phyloP scores from a whole-genome alignment of 2,797 vertebrate species.

The Vipera ursinii region DNA sequence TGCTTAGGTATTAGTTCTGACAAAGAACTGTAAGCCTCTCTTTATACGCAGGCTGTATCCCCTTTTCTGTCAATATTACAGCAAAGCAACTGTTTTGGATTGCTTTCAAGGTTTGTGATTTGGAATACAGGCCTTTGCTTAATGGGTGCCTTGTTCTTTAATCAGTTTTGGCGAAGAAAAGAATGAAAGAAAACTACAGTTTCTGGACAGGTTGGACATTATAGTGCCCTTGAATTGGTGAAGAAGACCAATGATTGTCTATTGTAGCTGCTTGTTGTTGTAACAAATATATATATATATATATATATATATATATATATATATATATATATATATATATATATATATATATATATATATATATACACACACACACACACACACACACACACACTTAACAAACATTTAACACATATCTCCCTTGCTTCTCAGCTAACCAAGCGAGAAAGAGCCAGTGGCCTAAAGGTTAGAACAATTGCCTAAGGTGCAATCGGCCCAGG shows the following conservation, averaged over 20 bases:
- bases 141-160: not conserved
- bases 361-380: too few relatives aligned
- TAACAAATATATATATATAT: not conserved
- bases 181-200: not conserved
- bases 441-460: too few relatives aligned
- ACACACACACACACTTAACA: too few relatives aligned
- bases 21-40: not conserved
- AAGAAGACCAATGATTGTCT: not conserved
- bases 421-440: too few relatives aligned
- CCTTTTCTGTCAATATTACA: not conserved
- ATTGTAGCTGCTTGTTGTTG: not conserved
- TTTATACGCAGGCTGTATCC: not conserved
- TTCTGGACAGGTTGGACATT: not conserved
- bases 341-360: not conserved
- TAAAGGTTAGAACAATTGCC: too few relatives aligned
- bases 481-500: too few relatives aligned
- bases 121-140: not conserved
- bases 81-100: not conserved
- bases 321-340: not conserved
- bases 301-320: not conserved
- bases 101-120: not conserved
- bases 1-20: conserved; percentile 7
- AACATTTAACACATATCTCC: too few relatives aligned
- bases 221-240: not conserved
- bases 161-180: not conserved